Percentiles rank a stretch among this genome's conserved stretches.
These are phyloP conservation scores for Suncus etruscus DNA, from an alignment of 2,113 vertebrate species.

Conservation along the genomic window DNA sequence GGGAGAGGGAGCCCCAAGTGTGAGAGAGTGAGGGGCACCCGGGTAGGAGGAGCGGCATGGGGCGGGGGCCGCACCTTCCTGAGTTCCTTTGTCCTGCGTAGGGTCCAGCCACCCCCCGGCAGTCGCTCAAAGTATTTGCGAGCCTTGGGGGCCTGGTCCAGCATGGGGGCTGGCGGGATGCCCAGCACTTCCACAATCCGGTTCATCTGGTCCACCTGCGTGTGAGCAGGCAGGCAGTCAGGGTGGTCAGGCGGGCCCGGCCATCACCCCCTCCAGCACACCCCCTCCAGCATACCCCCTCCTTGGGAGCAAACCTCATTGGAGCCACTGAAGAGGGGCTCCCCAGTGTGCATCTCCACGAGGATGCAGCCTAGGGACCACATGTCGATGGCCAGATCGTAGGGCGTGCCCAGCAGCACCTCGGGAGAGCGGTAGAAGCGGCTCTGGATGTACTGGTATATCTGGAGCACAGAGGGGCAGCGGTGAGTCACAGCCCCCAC, in stretches of 20 bases:
- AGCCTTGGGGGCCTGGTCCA: constrained; percentile 96
- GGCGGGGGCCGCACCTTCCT: constrained; percentile 92
- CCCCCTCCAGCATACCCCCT: constrained; percentile 42
- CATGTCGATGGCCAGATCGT: constrained; percentile 97
- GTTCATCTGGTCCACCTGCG: constrained; percentile 97
- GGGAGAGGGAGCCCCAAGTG: constrained; percentile 73
- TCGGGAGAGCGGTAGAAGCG: constrained; percentile 96
- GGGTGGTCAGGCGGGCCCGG: background rate
- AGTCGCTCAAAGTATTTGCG: constrained; percentile 97
- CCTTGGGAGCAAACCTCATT: constrained; percentile 90
- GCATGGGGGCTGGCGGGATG: constrained; percentile 95
- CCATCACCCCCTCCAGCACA: constrained; percentile 47
- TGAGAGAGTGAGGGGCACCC: constrained; percentile 68
- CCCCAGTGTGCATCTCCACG: constrained; percentile 97
- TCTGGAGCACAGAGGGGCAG: constrained; percentile 83
- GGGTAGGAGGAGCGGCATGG: constrained; percentile 40
- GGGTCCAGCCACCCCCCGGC: constrained; percentile 95
- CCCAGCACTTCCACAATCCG: constrained; percentile 97
- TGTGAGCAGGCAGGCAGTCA: constrained; percentile 49
- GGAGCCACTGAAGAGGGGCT: constrained; percentile 96
- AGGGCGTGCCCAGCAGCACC: constrained; percentile 95
- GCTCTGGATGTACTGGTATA: constrained; percentile 98
- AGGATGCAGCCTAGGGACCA: constrained; percentile 97
- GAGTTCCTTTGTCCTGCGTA: constrained; percentile 96
- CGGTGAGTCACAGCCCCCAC: background rate